Base-by-base conservation (phyloP, 2,888 invertebrate genomes). In the Hirtodrosophila duncani region DNA sequence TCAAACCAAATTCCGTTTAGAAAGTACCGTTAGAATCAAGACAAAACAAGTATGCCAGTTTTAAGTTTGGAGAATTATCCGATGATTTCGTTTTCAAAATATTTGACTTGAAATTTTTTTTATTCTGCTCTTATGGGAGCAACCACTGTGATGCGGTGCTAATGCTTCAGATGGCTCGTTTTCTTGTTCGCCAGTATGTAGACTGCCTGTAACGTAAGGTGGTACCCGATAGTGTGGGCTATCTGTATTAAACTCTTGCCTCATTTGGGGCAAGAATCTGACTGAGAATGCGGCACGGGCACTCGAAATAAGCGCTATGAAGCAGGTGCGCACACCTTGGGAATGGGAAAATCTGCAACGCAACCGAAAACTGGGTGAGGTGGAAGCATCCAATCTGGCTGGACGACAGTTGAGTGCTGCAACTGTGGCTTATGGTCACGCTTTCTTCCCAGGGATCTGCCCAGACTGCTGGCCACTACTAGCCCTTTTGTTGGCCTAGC, bases 371-470 rank as follows among this genome's bases (percentile, higher is more conserved):
- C 88, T 48, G 3, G 61, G 88, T 0, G 89, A 90, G 23, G 93
- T 94, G 74, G 92, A 93, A 79, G 96, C 96, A 0, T 94, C 94
- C 91, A 97, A 97, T 86, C 88, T 91, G 82, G 91, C 92, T 0
- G 94, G 96, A 0, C 92, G 97, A 13, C 92, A 94, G 69, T 88
- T 97, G 10, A 89, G 91, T 0, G 89, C 91, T 37, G 94, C 95
- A 2, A 94, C 97, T 0, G 92, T 93, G 87, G 91, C 80, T 24
- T 84, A 84, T 31, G 80, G 70, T 0, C 78, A 77, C 8, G 82
- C 75, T 18, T 78, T 80, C 20, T 41, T 84, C 36, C 66, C 67
- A 2, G 72, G 80, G 7, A 75, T 63, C 18, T 60, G 1, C 26
- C 41, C 8, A 14, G 14, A 2, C 39, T 57, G n/a, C 10, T 60